Conservation (phyloP, 1,140 invertebrate species). For the Tetragnatha versicolor region DNA sequence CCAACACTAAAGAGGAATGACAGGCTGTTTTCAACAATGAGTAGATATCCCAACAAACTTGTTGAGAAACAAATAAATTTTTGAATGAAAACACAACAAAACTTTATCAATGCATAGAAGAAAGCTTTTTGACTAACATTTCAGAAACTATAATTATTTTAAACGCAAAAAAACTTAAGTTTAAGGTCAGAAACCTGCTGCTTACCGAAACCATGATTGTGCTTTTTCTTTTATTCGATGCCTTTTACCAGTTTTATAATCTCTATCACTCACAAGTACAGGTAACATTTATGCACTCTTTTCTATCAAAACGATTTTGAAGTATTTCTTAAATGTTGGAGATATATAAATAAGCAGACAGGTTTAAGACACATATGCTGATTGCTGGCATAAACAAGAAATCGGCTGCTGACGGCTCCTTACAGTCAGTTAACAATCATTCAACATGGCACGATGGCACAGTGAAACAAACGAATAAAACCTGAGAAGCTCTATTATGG, state of each 20-base stretch:
- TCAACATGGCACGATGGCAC: too few species aligned
- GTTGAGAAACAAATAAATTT: too few species aligned
- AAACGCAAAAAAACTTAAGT: background rate
- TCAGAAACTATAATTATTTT: background rate
- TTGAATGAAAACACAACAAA: too few species aligned
- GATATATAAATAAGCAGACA: background rate
- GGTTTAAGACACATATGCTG: conserved; percentile 20
- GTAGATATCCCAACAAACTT: too few species aligned
- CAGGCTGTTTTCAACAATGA: too few species aligned
- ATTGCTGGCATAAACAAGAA: conserved; percentile 31
- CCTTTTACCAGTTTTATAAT: conserved; percentile 61
- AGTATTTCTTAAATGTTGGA: conserved; percentile 4
- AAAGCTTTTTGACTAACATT: too few species aligned
- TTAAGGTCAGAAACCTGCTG: background rate
- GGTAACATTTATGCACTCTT: conserved; percentile 63
- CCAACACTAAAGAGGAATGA: too few species aligned
- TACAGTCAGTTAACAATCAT: conserved; percentile 8
- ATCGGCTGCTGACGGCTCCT: conserved; percentile 30
- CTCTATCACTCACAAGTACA: conserved; percentile 63
- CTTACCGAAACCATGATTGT: conserved; percentile 65
- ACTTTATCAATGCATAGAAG: too few species aligned
- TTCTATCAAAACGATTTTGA: background rate
- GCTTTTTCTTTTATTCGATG: conserved; percentile 63
- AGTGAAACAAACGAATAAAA: too few species aligned
- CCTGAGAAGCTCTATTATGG: too few species aligned